Evolutionary conservation across 2,888 invertebrate species (phyloP), one percentile per base, ranked within the genome.

Genomic region (Hirtodrosophila histrioides): DNA sequence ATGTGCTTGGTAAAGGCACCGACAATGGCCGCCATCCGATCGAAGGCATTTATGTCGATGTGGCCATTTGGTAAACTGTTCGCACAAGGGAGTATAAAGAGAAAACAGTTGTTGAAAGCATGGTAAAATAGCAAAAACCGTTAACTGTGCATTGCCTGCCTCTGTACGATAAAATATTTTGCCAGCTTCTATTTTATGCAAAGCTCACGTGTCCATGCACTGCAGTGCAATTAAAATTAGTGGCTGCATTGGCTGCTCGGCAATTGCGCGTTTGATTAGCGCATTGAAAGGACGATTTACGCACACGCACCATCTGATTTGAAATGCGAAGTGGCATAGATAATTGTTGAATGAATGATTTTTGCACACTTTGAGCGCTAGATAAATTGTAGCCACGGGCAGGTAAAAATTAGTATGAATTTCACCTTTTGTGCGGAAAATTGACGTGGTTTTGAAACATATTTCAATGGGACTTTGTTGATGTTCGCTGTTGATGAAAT

Each of bases 41-140:
- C 90, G 80, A 92, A 92, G 70, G 92, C 92, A 71, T 83, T 95
- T 89, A 96, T 95, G 92, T 97, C 96, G 88, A 97, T 95, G 92
- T 96, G 96, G 62, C 96, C 96, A 92, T 96, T 96, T 66, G 95
- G 95, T 79, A 96, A 93, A 88, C 95, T 95, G 91, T 51, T 6
- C 9, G n/a, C 3, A 10, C 48, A 6, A 39, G 45, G 5, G n/a
- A n/a, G n/a, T 9, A 36, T 17, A 11, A 40, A 41, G 8, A 17
- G 4, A n/a, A 40, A 24, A 37, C 23, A 12, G 11, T 46, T 46
- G 51, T 39, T 12, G 10, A 39, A 27, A 50, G 35, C 31, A 17
- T 23, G 31, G 44, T 66, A 43, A 24, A 6, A 35, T 43, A 31
- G 7, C 23, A 7, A 43, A 29, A 61, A 10, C 36, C 31, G 39